Conservation (phyloP, 2,113 vertebrate species). For the Cebidichthys violaceus region DNA sequence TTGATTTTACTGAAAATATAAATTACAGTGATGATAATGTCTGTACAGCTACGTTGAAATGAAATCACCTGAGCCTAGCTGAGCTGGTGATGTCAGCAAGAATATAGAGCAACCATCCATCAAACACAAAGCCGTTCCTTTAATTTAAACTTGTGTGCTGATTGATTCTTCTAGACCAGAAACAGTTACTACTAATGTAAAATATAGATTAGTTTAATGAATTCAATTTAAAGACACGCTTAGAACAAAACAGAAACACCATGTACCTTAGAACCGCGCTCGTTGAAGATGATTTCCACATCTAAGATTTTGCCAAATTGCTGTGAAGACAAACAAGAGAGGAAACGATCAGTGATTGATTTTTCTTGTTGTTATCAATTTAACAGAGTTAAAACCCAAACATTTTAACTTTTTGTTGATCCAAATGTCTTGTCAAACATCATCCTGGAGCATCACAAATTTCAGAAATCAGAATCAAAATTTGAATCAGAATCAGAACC, state of each 20-base stretch:
- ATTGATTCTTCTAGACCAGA: background rate
- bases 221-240: background rate
- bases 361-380: background rate
- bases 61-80: background rate
- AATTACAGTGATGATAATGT: background rate
- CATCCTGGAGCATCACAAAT: background rate
- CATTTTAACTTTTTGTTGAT: background rate
- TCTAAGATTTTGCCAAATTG: constrained; percentile 76
- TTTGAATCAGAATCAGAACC: no score
- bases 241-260: background rate
- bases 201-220: background rate
- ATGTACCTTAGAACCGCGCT: constrained; percentile 70
- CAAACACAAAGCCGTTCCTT: background rate
- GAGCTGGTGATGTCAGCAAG: background rate
- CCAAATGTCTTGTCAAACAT: background rate
- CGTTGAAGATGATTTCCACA: constrained; percentile 76
- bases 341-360: background rate
- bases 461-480: background rate
- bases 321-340: constrained; percentile 43
- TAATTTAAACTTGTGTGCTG: background rate
- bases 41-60: background rate
- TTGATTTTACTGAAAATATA: background rate
- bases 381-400: background rate
- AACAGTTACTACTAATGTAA: background rate
- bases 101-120: background rate